Conservation (phyloP, 2,113 vertebrate genomes). For the Coregonus clupeaformis region DNA sequence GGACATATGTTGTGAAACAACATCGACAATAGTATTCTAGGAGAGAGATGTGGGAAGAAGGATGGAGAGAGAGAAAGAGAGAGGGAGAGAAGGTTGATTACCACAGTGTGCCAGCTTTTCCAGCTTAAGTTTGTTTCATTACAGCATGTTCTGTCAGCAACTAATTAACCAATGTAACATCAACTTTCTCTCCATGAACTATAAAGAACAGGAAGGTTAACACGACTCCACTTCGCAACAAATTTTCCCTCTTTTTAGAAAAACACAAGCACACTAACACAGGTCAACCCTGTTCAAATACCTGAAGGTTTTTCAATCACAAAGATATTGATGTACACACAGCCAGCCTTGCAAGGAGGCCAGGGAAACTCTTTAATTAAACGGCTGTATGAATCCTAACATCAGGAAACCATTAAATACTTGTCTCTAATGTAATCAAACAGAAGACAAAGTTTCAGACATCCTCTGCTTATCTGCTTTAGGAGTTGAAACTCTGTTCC, state of each 20-base stretch:
- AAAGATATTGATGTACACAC: constrained; percentile 44
- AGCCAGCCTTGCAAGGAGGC: constrained; percentile 28
- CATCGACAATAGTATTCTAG: neutral
- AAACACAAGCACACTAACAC: constrained; percentile 25
- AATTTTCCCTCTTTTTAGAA: neutral
- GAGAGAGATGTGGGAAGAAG: neutral
- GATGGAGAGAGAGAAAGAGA: neutral
- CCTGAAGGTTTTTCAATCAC: constrained; percentile 38
- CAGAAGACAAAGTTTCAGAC: neutral
- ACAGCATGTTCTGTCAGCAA: constrained; percentile 33
- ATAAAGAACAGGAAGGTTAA: constrained; percentile 28
- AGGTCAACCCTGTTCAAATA: constrained; percentile 29
- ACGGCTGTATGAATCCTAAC: constrained; percentile 38
- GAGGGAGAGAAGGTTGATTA: neutral
- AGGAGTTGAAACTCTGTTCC: constrained; percentile 7
- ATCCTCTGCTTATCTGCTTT: neutral
- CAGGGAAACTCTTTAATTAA: constrained; percentile 49
- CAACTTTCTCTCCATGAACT: constrained; percentile 27
- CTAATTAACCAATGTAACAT: constrained; percentile 28
- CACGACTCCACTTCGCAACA: constrained; percentile 22
- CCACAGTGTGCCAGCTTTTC: constrained; percentile 42
- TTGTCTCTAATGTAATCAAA: constrained; percentile 30
- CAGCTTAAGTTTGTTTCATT: constrained; percentile 13
- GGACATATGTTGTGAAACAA: neutral
- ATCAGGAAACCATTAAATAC: constrained; percentile 23